Evolutionary conservation across 2,113 vertebrate genomes (phyloP), one percentile per base, ranked within the genome.

Genomic region (Callospermophilus lateralis): DNA sequence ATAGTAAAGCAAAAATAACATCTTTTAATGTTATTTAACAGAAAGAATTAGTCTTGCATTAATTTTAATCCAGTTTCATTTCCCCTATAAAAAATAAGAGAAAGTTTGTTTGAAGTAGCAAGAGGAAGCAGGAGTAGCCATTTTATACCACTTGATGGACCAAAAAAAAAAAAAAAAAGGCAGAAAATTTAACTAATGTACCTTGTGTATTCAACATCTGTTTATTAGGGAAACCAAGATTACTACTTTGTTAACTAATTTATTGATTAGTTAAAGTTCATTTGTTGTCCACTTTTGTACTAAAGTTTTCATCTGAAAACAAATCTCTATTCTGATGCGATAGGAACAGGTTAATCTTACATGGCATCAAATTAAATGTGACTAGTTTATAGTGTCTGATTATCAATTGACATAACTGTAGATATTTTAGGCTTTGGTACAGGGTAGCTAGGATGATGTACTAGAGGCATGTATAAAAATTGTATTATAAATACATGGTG

Each of bases 41-140:
- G 20, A 37, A 34, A 78, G 22, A 53, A 8, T 53, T 87, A 68
- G 2, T 88, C n/a, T 93, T 94, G 20, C 24, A 53, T 8, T 79
- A 48, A 79, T 51, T 94, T 79, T 70, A 84, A 89, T 68, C 34
- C 4, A 92, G 19, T 65, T 94, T 93, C 0, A 83, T 42, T 89
- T 80, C 11, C 13, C 3, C 89, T 86, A 70, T 63, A 90, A 53
- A 84, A 77, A 73, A 93, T n/a, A 20, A 48, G 20, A 51, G 48
- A 17, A 28, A 15, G 13, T 74, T 74, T 72, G 2, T 55, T 76
- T 95, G 24, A 79, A 95, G 28, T 86, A 51, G 19, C 30, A 88
- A 80, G 67, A 89, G 32, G 17, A 48, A 94, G 34, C 16, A 80
- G 9, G 85, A 76, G 20, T 78, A 5, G 17, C 70, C 1, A 6